phyloP scores from a whole-genome alignment of 1,140 invertebrate species.

The Leptinotarsa defecta region DNA sequence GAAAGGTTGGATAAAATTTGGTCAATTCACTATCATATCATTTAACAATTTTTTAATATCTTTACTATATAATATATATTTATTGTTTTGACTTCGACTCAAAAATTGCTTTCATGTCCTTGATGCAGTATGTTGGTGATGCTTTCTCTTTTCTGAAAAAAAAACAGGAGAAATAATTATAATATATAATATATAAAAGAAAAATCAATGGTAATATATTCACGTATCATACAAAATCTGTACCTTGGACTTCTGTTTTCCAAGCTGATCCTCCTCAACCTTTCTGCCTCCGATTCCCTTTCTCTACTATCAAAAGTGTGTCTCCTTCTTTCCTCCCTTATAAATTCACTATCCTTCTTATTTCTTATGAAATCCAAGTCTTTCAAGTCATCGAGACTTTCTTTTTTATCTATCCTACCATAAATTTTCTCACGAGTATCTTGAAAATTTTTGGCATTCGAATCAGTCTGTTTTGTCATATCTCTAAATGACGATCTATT shows the following conservation, averaged over 20 bases:
- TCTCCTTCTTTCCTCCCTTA: slow-evolving; percentile 44
- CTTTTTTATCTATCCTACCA: slow-evolving; percentile 20
- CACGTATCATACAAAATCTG: too few species aligned
- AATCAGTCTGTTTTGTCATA: slow-evolving; percentile 22
- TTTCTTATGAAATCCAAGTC: slow-evolving; percentile 45
- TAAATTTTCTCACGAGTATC: slow-evolving; percentile 27
- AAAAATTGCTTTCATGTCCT: slow-evolving; percentile 79
- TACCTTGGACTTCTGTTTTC: slow-evolving; percentile 50
- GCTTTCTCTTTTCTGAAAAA: slow-evolving; percentile 67
- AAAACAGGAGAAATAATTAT: slow-evolving; percentile 27
- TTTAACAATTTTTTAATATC: slow-evolving; percentile 1
- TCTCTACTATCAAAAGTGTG: slow-evolving; percentile 51
- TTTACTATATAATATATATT: slow-evolving; percentile 20
- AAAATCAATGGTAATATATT: slow-evolving; percentile 5
- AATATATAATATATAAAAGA: not conserved
- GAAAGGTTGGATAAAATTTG: slow-evolving; percentile 21
- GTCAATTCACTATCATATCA: slow-evolving; percentile 24
- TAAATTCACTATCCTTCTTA: slow-evolving; percentile 36
- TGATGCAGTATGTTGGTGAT: slow-evolving; percentile 72
- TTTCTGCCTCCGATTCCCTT: slow-evolving; percentile 43
- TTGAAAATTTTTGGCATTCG: slow-evolving; percentile 24
- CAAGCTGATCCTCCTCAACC: slow-evolving; percentile 46
- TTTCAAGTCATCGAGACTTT: slow-evolving; percentile 31
- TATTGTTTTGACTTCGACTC: slow-evolving; percentile 64
- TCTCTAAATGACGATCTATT: slow-evolving; percentile 13